Evolutionary conservation across 2,888 invertebrate genomes (phyloP), one percentile per base, ranked within the genome.

Genomic region (Microplitis deprimator): DNA sequence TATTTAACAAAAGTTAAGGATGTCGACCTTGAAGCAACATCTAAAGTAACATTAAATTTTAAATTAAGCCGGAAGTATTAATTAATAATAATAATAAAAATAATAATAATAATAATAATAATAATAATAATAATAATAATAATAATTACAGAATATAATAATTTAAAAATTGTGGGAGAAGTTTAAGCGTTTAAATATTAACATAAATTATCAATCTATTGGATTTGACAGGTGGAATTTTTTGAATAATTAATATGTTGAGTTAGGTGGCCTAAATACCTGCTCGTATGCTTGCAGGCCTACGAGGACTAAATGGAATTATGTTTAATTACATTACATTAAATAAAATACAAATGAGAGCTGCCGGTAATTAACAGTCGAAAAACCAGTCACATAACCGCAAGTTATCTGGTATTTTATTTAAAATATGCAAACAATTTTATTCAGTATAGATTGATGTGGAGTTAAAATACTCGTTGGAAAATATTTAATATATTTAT

Each of bases 251-350:
- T 39, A 50, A 50, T 50, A 40, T 75, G 60, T 67, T 61, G 41
- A 40, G 73, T 61, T 62, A 68, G 68, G 61, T 75, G 77, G 71
- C 77, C 77, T 75, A 20, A 67, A 77, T 77, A 77, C 70, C 71
- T 65, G 59, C 17, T 59, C 61, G 61, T 68, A 13, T 17, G n/a
- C 20, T 20, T 73, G 64, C 65, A 73, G 73, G 77, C 41, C 70
- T 17, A 41, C 41, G 59, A 40, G 20, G 59, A 60, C 67, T 65
- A 39, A 65, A 41, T 8, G 16, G 69, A 40, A 50, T 67, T 39
- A 41, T 16, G 68, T 67, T 17, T 59, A 20, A 67, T 67, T 41
- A 64, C 38, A 38, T 38, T 50, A 50, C 8, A 68, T 59, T 59
- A 68, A 38, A 69, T 64, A 60, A 67, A 76, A 65, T 69, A 70